Evolutionary conservation across 2,888 invertebrate genomes (phyloP).

Genomic region (Pyrrhosoma nymphula): DNA sequence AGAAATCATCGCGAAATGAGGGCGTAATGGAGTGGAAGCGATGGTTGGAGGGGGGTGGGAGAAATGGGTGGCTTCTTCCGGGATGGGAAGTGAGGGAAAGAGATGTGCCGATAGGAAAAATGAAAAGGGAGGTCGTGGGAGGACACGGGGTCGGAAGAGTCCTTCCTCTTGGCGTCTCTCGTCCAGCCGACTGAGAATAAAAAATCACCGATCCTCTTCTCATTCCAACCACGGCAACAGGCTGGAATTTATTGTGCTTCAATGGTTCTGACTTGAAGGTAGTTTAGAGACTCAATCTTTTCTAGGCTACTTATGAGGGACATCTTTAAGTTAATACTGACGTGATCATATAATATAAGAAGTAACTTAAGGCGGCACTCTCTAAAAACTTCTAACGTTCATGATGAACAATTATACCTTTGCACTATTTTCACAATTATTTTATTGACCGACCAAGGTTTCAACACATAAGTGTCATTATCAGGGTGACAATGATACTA

Average conservation of each 20-base stretch:
- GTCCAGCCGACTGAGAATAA: neutral
- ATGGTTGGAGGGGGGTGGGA: neutral
- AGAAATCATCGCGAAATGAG: neutral
- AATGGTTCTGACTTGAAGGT: too few relatives aligned
- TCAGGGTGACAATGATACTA: too few relatives aligned
- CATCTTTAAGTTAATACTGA: too few relatives aligned
- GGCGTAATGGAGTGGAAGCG: slow-evolving; percentile 19
- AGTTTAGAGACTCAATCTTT: too few relatives aligned
- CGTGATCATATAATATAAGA: too few relatives aligned
- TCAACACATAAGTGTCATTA: too few relatives aligned
- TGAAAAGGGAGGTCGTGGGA: neutral
- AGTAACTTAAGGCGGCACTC: too few relatives aligned
- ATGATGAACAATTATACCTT: too few relatives aligned
- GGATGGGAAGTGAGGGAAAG: neutral
- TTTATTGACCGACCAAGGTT: too few relatives aligned
- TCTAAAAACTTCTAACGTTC: too few relatives aligned
- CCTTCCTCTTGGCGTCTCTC: neutral
- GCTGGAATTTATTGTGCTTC: neutral
- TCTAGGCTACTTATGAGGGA: too few relatives aligned
- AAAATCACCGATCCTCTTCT: neutral
- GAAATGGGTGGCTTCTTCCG: neutral
- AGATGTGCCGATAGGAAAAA: neutral
- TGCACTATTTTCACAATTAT: too few relatives aligned
- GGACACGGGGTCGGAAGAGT: neutral
- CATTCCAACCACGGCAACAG: neutral